Percentiles rank a stretch among this genome's conserved stretches.
phyloP scores from a whole-genome alignment of 2,888 invertebrate genomes.

The Agapostemon virescens region DNA sequence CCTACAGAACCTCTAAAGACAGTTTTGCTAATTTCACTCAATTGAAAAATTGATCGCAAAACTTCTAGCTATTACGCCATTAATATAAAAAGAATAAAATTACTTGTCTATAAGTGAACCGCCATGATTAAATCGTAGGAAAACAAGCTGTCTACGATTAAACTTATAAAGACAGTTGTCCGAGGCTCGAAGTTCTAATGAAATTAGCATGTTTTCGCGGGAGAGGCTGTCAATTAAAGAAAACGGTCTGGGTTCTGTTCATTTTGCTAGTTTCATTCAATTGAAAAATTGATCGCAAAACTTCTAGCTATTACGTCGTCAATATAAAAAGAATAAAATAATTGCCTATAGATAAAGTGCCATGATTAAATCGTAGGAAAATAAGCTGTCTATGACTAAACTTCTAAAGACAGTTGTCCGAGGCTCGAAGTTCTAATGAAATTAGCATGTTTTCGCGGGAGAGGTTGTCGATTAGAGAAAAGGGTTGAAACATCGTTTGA shows the following conservation, averaged over 20 bases:
- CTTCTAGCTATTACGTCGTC: too few relatives aligned
- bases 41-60: too few relatives aligned
- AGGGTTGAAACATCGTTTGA: constrained; percentile 20
- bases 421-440: background rate
- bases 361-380: background rate
- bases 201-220: background rate
- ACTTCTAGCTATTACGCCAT: too few relatives aligned
- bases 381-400: background rate
- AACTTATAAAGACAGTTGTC: background rate
- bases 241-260: too few relatives aligned
- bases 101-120: too few relatives aligned
- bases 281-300: too few relatives aligned
- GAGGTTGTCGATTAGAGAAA: background rate
- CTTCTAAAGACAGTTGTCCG: background rate
- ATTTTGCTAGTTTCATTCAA: too few relatives aligned
- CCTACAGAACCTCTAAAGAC: too few relatives aligned
- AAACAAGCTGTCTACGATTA: background rate
- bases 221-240: background rate
- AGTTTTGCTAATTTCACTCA: too few relatives aligned
- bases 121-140: too few relatives aligned
- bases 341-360: background rate
- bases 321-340: too few relatives aligned
- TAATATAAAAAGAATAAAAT: too few relatives aligned
- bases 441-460: background rate
- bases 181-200: background rate